Evolutionary conservation across 2,797 vertebrate species (phyloP).

Genomic region (Notolabrus celidotus): DNA sequence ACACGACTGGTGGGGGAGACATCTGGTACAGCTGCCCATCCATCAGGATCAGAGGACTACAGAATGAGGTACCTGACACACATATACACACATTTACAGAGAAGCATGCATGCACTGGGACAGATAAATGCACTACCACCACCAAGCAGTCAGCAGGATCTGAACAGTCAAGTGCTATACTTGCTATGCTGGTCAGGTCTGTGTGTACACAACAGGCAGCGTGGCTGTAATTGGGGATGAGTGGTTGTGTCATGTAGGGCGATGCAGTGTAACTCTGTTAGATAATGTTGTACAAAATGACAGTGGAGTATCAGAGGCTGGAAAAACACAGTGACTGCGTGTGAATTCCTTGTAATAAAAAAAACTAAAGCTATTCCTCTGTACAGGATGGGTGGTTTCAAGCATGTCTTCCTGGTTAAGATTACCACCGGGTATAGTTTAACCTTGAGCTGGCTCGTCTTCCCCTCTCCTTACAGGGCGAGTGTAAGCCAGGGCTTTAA

Average conservation of each 20-base stretch:
- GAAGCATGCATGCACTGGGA: background rate
- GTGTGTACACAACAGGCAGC: slow-evolving; percentile 20
- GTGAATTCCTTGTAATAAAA: slow-evolving; percentile 63
- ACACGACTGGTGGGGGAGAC: slow-evolving; percentile 65
- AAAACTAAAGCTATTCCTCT: slow-evolving; percentile 47
- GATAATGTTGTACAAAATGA: slow-evolving; percentile 40
- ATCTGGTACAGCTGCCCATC: slow-evolving; percentile 58
- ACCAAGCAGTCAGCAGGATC: slow-evolving; percentile 29
- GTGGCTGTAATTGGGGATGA: slow-evolving; percentile 27
- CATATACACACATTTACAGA: slow-evolving; percentile 9
- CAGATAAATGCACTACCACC: slow-evolving; percentile 49
- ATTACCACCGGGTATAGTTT: slow-evolving; percentile 64
- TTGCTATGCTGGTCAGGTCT: slow-evolving; percentile 47
- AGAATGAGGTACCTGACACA: slow-evolving; percentile 59
- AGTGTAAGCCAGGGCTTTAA: slow-evolving; percentile 37
- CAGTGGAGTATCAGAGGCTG: slow-evolving; percentile 37
- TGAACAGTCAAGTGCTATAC: slow-evolving; percentile 43
- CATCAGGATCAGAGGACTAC: slow-evolving; percentile 51
- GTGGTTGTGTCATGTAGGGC: slow-evolving; percentile 37
- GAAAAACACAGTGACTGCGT: slow-evolving; percentile 29
- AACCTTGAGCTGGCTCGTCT: slow-evolving; percentile 70
- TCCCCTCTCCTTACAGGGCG: slow-evolving; percentile 39
- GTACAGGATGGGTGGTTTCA: slow-evolving; percentile 81
- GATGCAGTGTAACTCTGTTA: slow-evolving; percentile 22
- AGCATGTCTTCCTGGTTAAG: slow-evolving; percentile 78